Conservation (phyloP, 2,113 vertebrate genomes). For the Neodontobutis hainanensis region DNA sequence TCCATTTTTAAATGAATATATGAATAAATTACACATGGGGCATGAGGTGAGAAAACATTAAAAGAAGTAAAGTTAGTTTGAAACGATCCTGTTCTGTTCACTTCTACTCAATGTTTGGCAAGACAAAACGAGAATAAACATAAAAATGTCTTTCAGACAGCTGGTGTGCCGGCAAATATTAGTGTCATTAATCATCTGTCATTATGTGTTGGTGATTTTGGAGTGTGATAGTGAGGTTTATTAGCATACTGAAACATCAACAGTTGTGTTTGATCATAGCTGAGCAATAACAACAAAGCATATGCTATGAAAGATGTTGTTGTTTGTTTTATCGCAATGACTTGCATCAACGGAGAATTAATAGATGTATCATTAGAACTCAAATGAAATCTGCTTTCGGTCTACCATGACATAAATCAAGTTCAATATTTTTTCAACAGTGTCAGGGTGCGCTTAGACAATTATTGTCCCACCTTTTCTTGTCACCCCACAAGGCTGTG, state of each 20-base stretch:
- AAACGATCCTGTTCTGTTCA: slow-evolving; percentile 51
- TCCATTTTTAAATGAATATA: slow-evolving; percentile 63
- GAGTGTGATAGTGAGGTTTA: background rate
- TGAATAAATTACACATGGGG: slow-evolving; percentile 63
- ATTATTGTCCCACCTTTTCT: no score
- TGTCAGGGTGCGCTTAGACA: no score
- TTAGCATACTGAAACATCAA: no score
- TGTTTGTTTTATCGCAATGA: no score
- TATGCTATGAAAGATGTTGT: no score
- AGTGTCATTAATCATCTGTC: slow-evolving; percentile 47
- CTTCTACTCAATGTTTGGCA: slow-evolving; percentile 62
- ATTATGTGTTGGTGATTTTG: slow-evolving; percentile 18
- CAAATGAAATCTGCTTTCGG: no score
- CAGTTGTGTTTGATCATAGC: background rate
- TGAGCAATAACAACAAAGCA: background rate
- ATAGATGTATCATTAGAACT: no score
- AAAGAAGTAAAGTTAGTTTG: slow-evolving; percentile 31
- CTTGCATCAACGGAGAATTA: no score
- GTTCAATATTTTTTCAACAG: no score
- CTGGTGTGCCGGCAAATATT: slow-evolving; percentile 12
- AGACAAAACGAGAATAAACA: slow-evolving; percentile 24
- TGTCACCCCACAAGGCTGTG: no score
- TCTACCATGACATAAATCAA: no score
- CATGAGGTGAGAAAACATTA: slow-evolving; percentile 27
- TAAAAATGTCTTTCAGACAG: slow-evolving; percentile 45